These are phyloP conservation scores for Bothrops jararaca DNA, from an alignment of 2,113 vertebrate genomes.

Conservation along the genomic window DNA sequence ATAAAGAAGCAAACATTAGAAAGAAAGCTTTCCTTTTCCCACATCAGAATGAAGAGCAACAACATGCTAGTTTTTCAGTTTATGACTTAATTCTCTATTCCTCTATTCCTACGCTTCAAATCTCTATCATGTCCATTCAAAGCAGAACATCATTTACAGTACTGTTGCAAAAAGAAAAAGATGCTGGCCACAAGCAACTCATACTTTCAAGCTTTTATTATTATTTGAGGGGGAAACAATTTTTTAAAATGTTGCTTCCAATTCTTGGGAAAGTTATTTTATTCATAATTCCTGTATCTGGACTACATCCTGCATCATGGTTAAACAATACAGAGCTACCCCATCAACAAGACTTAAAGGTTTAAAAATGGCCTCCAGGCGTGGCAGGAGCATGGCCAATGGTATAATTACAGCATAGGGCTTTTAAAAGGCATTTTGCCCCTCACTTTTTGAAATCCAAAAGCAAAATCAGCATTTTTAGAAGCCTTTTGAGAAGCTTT, in stretches of 20 bases:
- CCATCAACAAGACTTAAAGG: background rate
- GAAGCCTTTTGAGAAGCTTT: background rate
- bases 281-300: background rate
- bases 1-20: slow-evolving; percentile 46
- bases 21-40: slow-evolving; percentile 40
- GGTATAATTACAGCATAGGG: background rate
- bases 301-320: background rate
- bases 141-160: slow-evolving; percentile 17
- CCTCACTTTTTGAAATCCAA: background rate
- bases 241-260: background rate
- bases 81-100: slow-evolving; percentile 27
- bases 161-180: background rate
- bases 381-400: background rate
- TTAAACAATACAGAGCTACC: background rate
- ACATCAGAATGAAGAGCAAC: background rate
- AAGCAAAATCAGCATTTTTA: background rate
- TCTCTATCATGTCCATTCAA: slow-evolving; percentile 35
- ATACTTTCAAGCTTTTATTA: background rate
- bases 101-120: background rate
- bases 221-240: background rate
- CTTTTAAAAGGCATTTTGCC: background rate
- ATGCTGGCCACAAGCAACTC: background rate
- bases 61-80: slow-evolving; percentile 21
- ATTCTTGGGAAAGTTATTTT: background rate
- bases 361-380: background rate